These are phyloP conservation scores for Nematolebias whitei DNA, from an alignment of 2,113 vertebrate genomes.

Conservation along the genomic window DNA sequence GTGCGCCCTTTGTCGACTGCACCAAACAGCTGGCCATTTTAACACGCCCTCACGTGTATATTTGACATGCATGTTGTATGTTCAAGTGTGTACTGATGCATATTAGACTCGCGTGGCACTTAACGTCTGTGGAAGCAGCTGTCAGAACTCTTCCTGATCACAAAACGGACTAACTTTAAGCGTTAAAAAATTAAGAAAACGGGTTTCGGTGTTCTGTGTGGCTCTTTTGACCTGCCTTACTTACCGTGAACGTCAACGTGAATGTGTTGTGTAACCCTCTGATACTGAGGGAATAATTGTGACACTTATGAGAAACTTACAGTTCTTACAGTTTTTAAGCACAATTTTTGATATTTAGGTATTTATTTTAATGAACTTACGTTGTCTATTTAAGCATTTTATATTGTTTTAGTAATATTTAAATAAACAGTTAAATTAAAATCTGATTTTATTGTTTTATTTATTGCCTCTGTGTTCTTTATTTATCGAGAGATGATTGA, in stretches of 20 bases:
- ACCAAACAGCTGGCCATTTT: constrained; percentile 13
- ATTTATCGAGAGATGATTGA: background rate
- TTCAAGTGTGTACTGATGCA: constrained; percentile 22
- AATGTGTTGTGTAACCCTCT: constrained; percentile 27
- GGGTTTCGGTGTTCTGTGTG: constrained; percentile 21
- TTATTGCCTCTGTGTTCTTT: background rate
- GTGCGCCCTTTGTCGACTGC: constrained; percentile 1
- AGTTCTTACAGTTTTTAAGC: constrained; percentile 51
- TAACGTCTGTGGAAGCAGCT: constrained; percentile 33
- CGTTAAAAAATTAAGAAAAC: constrained; percentile 20
- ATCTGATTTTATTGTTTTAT: constrained; percentile 27
- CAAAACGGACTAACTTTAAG: constrained; percentile 1
- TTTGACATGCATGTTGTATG: constrained; percentile 6
- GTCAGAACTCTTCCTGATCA: background rate
- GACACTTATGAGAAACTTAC: constrained; percentile 43
- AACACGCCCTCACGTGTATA: constrained; percentile 34
- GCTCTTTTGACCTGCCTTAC: constrained; percentile 35
- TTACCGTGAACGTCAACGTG: background rate
- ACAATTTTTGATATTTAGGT: constrained; percentile 60
- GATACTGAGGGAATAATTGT: constrained; percentile 31
- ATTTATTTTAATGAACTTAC: constrained; percentile 60
- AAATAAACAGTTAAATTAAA: constrained; percentile 60
- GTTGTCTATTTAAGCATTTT: constrained; percentile 56
- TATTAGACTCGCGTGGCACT: constrained; percentile 28
- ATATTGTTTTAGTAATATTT: constrained; percentile 62